Evolutionary conservation across 2,113 vertebrate genomes (phyloP), one percentile per base, ranked within the genome.

Genomic region (Poeciliopsis turrubarensis): DNA sequence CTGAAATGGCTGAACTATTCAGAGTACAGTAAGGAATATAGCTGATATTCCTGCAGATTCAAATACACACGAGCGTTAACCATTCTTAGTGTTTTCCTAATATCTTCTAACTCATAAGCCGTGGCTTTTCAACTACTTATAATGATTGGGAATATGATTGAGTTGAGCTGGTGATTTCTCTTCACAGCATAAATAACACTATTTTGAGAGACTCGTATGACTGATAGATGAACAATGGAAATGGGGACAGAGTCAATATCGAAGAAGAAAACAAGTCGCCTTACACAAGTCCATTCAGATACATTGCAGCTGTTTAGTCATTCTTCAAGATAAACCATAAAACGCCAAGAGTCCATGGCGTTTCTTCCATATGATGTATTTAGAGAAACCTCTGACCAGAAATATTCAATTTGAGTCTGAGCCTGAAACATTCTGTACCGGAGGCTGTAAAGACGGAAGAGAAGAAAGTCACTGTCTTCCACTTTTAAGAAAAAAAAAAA

Each of bases 391-490:
- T 41, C 13, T 41, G 14, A 41, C 39, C 10, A 14, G 39, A 41
- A 41, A 4, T 41, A 41, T 41, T 41, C 14, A 41, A 41, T 41
- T 15, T 41, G 39, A 41, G 39, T 41, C 4, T 41, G 4, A 41
- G 10, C 4, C 44, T 5, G 14, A 47, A 19, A 47, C 44, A 47
- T 19, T 47, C 14, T 63, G 61, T 65, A 64, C 30, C 31, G n/a
- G 70, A n/a, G 80, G n/a, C 63, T 31, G 74, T 62, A 29, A 65
- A 44, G 17, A 19, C 12, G 14, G 12, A 47, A 31, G 25, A 65
- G 26, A 75, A 26, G 64, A 63, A 71, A 47, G 67, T 30, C 51
- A 10, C 65, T 12, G 44, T 34, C 32, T 74, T 60, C 70, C 72
- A 63, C 2, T 47, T 67, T 61, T 37, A 11, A 10, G 63, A 22